Evolutionary conservation across 2,797 vertebrate species (phyloP), one percentile per base, ranked within the genome.

Genomic region (Brachyrhaphis roseni): DNA sequence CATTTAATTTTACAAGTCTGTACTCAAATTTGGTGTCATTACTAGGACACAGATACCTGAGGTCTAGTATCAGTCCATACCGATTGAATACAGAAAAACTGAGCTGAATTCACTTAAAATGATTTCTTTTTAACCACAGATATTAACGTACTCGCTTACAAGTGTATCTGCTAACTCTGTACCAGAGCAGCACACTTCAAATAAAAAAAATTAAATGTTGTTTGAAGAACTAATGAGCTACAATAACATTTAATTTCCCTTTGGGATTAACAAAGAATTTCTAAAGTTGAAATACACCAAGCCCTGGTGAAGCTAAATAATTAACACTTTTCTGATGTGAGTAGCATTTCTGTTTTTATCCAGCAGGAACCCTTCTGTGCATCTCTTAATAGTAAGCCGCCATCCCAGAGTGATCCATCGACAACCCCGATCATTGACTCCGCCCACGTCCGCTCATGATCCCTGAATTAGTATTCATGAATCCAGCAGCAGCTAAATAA

Each of bases 391-490:
- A 89, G 85, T 82, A 87, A 88, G 85, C 85, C 84, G 83, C 59
- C 78, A 51, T 85, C 79, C 74, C 11, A 75, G 68, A 86, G 88
- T 92, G 91, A 93, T 87, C 75, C 84, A 97, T 97, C 85, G 97
- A 98, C 96, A 96, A 93, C 94, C 93, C 91, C 91, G 89, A 97
- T 96, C 95, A 95, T 93, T 88, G 94, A 93, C 92, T 92, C 55
- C 11, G 77, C 91, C 91, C 86, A 91, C 92, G 83, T 86, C 92
- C 84, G 89, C 91, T 92, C 97, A 98, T 97, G 97, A 99, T 98
- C 96, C 95, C 96, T 94, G 96, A 97, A 98, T 98, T 98, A 98
- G 96, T 98, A 98, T 99, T 99, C 98, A 98, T 98, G 97, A 97
- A 97, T 97, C 94, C 92, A 95, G 96, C 94, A 96, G 97, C 95